A percentile compares a stretch with the other conserved stretches of the same genome.
These are phyloP conservation scores for Neotoma lepida DNA, from an alignment of 2,113 vertebrate genomes.

Conservation along the genomic window DNA sequence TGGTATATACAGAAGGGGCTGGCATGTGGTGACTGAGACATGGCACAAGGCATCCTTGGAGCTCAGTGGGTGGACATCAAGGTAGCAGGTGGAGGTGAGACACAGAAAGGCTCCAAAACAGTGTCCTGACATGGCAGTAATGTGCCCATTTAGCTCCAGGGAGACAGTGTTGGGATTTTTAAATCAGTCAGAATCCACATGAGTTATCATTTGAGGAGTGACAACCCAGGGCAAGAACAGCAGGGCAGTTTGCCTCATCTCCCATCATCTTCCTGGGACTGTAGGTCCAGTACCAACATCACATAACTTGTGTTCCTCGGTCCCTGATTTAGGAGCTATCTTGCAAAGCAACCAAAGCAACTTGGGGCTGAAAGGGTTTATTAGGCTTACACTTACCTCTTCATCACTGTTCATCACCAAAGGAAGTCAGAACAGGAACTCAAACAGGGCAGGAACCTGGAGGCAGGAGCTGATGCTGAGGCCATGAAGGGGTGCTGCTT, in stretches of 20 bases:
- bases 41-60: accelerated
- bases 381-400: neutral
- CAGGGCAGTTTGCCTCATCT: neutral
- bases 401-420: neutral
- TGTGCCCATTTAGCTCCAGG: accelerated
- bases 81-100: neutral
- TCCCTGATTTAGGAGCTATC: neutral
- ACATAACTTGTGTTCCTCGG: accelerated
- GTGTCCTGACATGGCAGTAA: neutral
- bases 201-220: accelerated
- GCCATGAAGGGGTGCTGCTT: neutral
- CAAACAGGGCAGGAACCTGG: neutral
- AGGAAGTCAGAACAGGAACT: neutral
- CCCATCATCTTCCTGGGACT: neutral
- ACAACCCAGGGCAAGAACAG: accelerated
- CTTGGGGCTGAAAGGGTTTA: neutral
- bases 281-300: accelerated
- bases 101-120: neutral
- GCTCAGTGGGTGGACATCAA: accelerated
- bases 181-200: neutral
- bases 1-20: accelerated
- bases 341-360: neutral
- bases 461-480: neutral
- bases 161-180: neutral
- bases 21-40: accelerated